These are phyloP conservation scores for Gasteruption jaculator DNA, from an alignment of 2,888 invertebrate species.

Conservation along the genomic window DNA sequence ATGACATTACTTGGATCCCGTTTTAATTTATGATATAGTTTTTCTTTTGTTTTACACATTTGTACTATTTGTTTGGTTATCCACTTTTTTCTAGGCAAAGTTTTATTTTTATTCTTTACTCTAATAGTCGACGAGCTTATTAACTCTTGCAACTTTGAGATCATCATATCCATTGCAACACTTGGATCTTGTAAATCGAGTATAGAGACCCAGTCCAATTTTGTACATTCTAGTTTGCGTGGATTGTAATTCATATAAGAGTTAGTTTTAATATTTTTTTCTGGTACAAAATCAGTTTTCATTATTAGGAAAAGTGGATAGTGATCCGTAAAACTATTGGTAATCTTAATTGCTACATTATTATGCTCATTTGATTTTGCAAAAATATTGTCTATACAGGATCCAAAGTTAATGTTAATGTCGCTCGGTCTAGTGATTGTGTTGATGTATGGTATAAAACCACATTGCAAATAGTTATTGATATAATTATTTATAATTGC, in stretches of 20 bases:
- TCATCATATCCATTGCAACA: neutral
- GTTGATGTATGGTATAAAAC: constrained; percentile 7
- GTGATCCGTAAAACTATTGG: constrained; percentile 5
- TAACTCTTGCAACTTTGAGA: neutral
- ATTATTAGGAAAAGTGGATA: constrained; percentile 1
- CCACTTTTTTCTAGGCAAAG: neutral
- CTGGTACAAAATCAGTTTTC: neutral
- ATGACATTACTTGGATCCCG: neutral
- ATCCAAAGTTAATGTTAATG: neutral
- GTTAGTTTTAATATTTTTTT: neutral
- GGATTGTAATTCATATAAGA: neutral
- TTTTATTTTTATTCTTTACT: no score
- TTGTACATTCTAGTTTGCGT: neutral
- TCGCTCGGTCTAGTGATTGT: constrained; percentile 10
- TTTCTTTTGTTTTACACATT: neutral
- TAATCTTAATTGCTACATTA: neutral
- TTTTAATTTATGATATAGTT: neutral
- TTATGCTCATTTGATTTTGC: neutral
- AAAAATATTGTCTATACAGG: constrained; percentile 14
- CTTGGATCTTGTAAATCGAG: neutral
- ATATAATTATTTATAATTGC: no score
- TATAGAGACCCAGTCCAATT: neutral
- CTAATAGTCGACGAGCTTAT: no score
- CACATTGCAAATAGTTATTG: constrained; percentile 1
- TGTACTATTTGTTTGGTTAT: neutral